Evolutionary conservation across 2,113 vertebrate species (phyloP).

Genomic region (Sigmodon hispidus): DNA sequence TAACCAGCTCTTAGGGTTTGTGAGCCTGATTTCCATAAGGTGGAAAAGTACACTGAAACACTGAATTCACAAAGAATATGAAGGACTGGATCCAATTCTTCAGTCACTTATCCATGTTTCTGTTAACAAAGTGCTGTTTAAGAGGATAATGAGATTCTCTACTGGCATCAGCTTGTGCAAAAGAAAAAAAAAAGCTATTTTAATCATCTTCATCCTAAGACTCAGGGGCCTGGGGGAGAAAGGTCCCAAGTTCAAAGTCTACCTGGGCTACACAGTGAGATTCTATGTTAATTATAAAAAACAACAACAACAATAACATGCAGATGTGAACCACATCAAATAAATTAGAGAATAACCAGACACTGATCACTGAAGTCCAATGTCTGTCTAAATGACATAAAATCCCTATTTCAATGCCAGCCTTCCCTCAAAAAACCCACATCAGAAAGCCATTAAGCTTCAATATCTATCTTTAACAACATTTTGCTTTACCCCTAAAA

Average conservation of each 20-base stretch:
- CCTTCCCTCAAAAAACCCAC: background rate
- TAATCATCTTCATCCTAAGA: background rate
- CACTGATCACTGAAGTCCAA: background rate
- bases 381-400: background rate
- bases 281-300: background rate
- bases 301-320: background rate
- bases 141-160: slow-evolving; percentile 36
- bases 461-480: slow-evolving; percentile 39
- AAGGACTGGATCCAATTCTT: background rate
- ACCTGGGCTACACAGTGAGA: background rate
- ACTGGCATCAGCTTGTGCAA: slow-evolving; percentile 18
- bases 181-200: background rate
- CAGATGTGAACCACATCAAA: slow-evolving; percentile 20
- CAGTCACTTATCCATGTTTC: background rate
- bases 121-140: slow-evolving; percentile 42
- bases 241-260: background rate
- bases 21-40: background rate
- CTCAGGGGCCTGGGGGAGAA: background rate
- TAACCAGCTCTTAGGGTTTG: background rate
- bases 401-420: background rate
- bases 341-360: background rate
- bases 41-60: background rate
- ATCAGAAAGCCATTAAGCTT: background rate
- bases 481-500: slow-evolving; percentile 51
- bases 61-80: background rate